Evolutionary conservation across 2,888 invertebrate genomes (phyloP), one percentile per base, ranked within the genome.

Genomic region (Carabus problematicus): DNA sequence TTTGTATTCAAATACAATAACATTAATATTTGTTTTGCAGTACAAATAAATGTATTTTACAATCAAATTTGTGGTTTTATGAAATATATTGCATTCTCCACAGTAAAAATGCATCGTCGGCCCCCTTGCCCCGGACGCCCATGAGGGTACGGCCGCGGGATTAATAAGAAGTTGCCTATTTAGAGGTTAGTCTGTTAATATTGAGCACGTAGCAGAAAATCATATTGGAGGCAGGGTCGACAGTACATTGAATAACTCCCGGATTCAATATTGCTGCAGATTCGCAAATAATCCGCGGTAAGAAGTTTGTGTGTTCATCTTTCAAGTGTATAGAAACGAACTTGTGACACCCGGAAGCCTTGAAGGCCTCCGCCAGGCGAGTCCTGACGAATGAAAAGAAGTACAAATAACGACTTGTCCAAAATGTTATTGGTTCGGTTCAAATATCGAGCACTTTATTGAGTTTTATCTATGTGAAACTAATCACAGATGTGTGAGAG

Each of bases 351-450:
- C 8, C 45, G 45, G n/a, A 45, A 14, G 45, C 45, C 11, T 45
- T 3, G 45, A 45, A 42, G 9, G 14, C 11, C 14, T 11, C 3
- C 3, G n/a, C n/a, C n/a, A 4, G 45, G 45, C 29, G 3, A 12
- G 45, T 45, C 45, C 14, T 3, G 45, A 3, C 11, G 14, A 45
- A 45, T 12, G 45, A 12, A 45, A 45, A 11, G 45, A 12, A 64
- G 29, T 64, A 64, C 64, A 64, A 64, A 64, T 64, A 64, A 64
- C 54, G 63, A 63, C 63, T 63, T 63, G 52, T 54, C 19, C 54
- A n/a, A n/a, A 54, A 63, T 64, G 55, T 64, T 55, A 64, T 55
- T 29, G 2, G 54, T 43, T 42, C 52, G 12, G 52, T 16, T 52
- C 16, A 16, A 55, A 55, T 55, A 55, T n/a, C 45, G 41, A 18